Percentiles rank a stretch among this genome's conserved stretches.
Evolutionary conservation across 2,888 invertebrate species (phyloP).

Genomic region (Apantesis nais): DNA sequence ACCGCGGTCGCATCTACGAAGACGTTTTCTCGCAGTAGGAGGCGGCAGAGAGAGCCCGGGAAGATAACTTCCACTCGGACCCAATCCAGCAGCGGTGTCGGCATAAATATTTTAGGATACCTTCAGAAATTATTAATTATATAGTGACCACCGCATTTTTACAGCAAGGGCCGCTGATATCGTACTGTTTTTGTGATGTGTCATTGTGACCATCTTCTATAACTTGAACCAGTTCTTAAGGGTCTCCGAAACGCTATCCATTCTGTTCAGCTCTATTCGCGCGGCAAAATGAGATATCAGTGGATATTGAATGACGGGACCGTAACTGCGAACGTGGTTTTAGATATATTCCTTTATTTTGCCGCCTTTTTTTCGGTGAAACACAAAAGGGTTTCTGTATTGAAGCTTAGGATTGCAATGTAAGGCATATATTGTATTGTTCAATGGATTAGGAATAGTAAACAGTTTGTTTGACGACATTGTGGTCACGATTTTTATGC

Average conservation of each 20-base stretch:
- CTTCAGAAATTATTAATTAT: too few relatives aligned
- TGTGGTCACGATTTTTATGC: conserved; percentile 35
- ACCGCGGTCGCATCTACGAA: too few relatives aligned
- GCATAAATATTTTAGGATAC: too few relatives aligned
- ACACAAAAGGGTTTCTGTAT: conserved; percentile 58
- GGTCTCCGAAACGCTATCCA: conserved; percentile 66
- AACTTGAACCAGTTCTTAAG: conserved; percentile 55
- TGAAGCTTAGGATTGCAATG: conserved; percentile 54
- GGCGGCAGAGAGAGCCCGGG: too few relatives aligned
- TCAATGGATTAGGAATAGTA: conserved; percentile 62
- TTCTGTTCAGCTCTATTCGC: conserved; percentile 70
- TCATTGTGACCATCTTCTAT: conserved; percentile 17
- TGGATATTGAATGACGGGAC: conserved; percentile 79
- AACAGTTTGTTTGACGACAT: conserved; percentile 53
- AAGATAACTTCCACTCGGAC: too few relatives aligned
- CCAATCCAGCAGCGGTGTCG: too few relatives aligned
- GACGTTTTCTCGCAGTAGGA: too few relatives aligned
- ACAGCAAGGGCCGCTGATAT: too few relatives aligned
- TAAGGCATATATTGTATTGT: conserved; percentile 60
- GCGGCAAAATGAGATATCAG: conserved; percentile 83
- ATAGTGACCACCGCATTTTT: too few relatives aligned
- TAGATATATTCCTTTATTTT: conserved; percentile 37
- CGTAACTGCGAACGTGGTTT: conserved; percentile 64
- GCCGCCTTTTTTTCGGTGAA: conserved; percentile 50
- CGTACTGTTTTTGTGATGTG: too few relatives aligned